phyloP scores from a whole-genome alignment of 2,113 vertebrate species.

The Menura novaehollandiae region DNA sequence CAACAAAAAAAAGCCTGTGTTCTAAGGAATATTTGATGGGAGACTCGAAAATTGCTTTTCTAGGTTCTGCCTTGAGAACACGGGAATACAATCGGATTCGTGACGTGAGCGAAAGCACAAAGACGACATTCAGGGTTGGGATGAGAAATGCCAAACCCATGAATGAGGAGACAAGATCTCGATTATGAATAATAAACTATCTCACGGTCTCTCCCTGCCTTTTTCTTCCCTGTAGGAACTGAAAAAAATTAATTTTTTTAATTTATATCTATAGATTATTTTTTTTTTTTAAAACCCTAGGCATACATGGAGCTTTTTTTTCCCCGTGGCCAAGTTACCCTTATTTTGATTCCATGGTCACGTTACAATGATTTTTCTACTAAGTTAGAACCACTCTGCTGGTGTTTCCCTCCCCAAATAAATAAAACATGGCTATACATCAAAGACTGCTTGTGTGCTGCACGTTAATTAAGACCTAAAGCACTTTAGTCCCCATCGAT shows the following conservation, averaged over 20 bases:
- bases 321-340: not conserved
- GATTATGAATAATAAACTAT: conserved; percentile 36
- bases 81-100: conserved; percentile 51
- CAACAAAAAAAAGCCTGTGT: conserved; percentile 65
- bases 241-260: not conserved
- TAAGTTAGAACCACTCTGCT: not conserved
- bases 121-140: conserved; percentile 74
- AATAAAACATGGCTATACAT: not conserved
- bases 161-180: conserved; percentile 8
- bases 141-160: conserved; percentile 10
- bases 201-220: not conserved
- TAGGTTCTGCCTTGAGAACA: conserved; percentile 55
- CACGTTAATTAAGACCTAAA: not conserved
- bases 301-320: not conserved
- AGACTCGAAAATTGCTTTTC: conserved; percentile 51
- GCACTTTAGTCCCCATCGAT: not conserved
- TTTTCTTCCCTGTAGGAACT: not conserved
- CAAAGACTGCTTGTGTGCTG: not conserved
- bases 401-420: not conserved
- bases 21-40: conserved; percentile 38
- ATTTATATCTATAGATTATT: too few relatives aligned
- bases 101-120: conserved; percentile 80
- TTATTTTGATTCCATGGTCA: not conserved
- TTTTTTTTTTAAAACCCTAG: not conserved
- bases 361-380: not conserved